Evolutionary conservation across 2,113 vertebrate genomes (phyloP), one percentile per base, ranked within the genome.

Genomic region (Dissostichus mawsoni): DNA sequence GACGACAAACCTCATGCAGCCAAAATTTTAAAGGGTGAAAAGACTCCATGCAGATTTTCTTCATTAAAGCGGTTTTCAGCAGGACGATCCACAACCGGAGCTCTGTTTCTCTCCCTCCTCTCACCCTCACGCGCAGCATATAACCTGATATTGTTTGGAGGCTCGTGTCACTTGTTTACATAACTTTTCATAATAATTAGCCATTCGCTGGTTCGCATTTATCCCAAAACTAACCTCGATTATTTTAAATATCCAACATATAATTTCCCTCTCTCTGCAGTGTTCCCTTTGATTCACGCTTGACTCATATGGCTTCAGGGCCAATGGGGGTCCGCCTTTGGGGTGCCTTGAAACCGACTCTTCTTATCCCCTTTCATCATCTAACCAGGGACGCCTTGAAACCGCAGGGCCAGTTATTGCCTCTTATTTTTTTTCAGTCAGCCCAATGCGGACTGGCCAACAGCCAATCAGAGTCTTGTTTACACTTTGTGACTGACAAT

Each of bases 381-480:
- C 93, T 94, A 94, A 93, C 93, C 92, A 85, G 82, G 97, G 96
- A 92, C 89, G 95, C 96, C 97, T 96, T 96, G 96, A 98, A 98
- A 98, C 95, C 90, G 96, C 94, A 92, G 92, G 95, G 94, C 96
- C 96, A 96, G 96, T 97, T 97, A 97, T 97, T 97, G 95, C 96
- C 86, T 91, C 84, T 91, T 29, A 4, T 29, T 29, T 87, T 48
- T 96, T 96, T 96, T 94, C 94, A 93, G 95, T 94, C 95, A 96
- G 96, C 95, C 96, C 95, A 91, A 95, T 96, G 96, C 96, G 96
- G 96, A 96, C 96, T 97, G 96, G 96, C 96, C 92, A 95, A 91
- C 96, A 96, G 95, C 97, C 97, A 98, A 98, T 98, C 96, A 95
- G 95, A 96, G 94, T 90, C 96, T 97, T 98, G 97, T 98, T 98